phyloP scores from a whole-genome alignment of 1,140 invertebrate genomes.

The Protaetia brevitarsis region DNA sequence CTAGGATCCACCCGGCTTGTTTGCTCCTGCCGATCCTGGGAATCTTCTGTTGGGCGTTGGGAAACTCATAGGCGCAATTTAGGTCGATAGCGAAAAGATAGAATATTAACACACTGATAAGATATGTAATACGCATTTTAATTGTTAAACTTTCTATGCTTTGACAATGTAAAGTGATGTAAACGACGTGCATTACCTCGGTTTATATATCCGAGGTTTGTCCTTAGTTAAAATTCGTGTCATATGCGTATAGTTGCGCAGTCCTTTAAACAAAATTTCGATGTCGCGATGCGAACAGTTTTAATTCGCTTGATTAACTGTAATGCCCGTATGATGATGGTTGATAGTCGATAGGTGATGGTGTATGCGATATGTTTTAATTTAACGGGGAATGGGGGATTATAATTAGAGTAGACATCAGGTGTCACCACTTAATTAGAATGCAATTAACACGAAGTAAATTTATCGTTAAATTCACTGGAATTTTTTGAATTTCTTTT shows the following conservation, averaged over 20 bases:
- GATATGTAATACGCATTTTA: background rate
- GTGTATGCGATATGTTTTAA: background rate
- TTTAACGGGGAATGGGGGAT: background rate
- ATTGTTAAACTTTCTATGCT: too few species aligned
- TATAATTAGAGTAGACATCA: slow-evolving; percentile 2
- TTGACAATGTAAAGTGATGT: background rate
- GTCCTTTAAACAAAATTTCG: background rate
- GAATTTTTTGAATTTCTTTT: too few species aligned
- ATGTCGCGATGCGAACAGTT: background rate
- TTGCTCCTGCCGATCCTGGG: slow-evolving; percentile 53
- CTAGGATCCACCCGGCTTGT: slow-evolving; percentile 25
- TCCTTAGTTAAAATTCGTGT: background rate
- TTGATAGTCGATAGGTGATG: background rate
- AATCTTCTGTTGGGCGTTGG: slow-evolving; percentile 60
- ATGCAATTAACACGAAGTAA: too few species aligned
- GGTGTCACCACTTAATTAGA: background rate
- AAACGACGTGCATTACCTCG: background rate
- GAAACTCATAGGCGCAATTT: slow-evolving; percentile 48
- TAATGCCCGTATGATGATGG: slow-evolving; percentile 1
- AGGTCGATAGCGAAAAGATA: background rate
- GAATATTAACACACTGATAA: background rate
- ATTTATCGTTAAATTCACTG: too few species aligned
- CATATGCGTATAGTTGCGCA: background rate
- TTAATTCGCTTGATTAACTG: background rate
- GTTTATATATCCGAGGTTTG: background rate